phyloP scores from a whole-genome alignment of 2,797 vertebrate genomes.

The Pteropus rufus region DNA sequence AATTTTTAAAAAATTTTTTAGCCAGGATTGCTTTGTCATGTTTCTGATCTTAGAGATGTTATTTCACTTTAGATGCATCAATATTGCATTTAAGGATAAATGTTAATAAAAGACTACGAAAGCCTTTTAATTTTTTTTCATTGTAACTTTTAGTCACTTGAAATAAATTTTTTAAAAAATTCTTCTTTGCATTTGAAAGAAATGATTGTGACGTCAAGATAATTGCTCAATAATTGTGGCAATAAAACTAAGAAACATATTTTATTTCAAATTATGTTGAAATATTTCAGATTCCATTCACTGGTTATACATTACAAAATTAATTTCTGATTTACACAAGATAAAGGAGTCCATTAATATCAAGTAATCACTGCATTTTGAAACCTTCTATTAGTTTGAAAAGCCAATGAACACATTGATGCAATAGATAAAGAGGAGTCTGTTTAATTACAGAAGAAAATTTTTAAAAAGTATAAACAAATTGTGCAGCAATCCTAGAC shows the following conservation, averaged over 20 bases:
- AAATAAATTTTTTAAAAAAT: neutral
- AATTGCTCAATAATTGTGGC: conserved; percentile 42
- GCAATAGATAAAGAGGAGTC: neutral
- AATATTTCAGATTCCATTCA: conserved; percentile 26
- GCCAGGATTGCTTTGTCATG: too few species aligned
- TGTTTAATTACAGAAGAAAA: conserved; percentile 23
- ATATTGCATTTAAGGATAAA: neutral
- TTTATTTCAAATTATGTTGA: neutral
- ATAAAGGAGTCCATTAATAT: neutral
- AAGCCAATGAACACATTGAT: neutral
- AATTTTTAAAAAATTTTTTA: too few species aligned
- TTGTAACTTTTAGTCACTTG: neutral
- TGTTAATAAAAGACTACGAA: neutral
- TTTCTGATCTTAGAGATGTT: neutral
- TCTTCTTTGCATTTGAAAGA: conserved; percentile 13
- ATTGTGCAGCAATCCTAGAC: neutral
- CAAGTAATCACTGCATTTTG: neutral
- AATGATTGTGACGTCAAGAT: conserved; percentile 42
- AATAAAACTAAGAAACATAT: conserved; percentile 45
- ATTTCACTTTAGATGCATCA: neutral
- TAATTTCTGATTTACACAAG: neutral
- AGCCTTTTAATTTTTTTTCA: neutral
- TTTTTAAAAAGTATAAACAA: neutral
- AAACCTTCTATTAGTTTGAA: conserved; percentile 32
- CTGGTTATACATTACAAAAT: conserved; percentile 16